Percentiles rank a stretch among this genome's conserved stretches.
Conservation (phyloP, 2,113 vertebrate genomes). For the Protobothrops flavoviridis region DNA sequence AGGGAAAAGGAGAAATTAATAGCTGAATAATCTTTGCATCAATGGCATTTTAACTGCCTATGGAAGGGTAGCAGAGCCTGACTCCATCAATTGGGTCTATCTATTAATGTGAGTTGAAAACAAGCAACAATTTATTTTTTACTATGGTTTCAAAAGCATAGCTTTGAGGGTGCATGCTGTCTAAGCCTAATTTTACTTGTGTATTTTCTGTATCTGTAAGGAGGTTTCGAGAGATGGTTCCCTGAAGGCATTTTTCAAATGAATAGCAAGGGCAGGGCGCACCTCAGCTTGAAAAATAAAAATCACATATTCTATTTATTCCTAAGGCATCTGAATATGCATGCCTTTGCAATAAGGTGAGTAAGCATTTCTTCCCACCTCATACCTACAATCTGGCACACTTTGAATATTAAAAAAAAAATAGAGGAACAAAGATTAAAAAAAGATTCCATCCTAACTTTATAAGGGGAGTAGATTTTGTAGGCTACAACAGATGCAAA, state of each 20-base stretch:
- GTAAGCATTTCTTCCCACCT: neutral
- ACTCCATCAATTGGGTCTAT: neutral
- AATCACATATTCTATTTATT: neutral
- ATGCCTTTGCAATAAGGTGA: neutral
- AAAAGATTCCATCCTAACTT: neutral
- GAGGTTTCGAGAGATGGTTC: neutral
- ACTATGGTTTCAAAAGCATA: neutral
- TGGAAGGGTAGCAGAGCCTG: neutral
- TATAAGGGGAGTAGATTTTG: neutral
- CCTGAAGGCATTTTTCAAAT: conserved; percentile 2
- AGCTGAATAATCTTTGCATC: neutral
- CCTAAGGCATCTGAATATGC: neutral
- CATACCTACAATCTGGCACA: neutral
- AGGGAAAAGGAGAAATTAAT: neutral
- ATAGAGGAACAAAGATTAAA: neutral
- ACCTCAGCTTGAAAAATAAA: neutral
- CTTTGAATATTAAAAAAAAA: neutral
- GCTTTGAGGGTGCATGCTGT: neutral
- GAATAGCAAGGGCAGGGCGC: neutral
- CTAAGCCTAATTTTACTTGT: neutral
- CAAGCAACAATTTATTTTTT: neutral
- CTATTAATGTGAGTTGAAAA: neutral
- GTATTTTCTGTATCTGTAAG: neutral
- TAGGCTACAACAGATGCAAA: neutral
- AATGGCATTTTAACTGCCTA: neutral